phyloP scores from a whole-genome alignment of 2,888 invertebrate genomes.

The Caenorhabditis japonica region DNA sequence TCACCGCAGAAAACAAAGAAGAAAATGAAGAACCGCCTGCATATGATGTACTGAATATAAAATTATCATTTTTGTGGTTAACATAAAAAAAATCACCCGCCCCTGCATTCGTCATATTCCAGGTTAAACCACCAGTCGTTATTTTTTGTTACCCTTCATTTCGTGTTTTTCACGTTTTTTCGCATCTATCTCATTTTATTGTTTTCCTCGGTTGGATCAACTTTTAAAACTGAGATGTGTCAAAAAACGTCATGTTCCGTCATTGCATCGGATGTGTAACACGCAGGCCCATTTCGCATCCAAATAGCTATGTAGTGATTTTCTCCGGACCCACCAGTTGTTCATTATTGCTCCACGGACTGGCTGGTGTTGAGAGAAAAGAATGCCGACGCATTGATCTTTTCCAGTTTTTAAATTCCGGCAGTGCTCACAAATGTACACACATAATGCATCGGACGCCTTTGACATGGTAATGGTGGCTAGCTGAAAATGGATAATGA shows the following conservation, averaged over 20 bases:
- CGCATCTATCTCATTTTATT: no score
- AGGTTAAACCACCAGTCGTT: no score
- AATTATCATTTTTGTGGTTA: no score
- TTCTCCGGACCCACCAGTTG: constrained; percentile 49
- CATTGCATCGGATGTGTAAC: constrained; percentile 40
- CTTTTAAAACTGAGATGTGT: constrained; percentile 21
- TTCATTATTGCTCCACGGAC: constrained; percentile 40
- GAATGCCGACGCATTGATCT: constrained; percentile 6
- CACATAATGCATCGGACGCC: constrained; percentile 38
- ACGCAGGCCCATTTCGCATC: constrained; percentile 32
- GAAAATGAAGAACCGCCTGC: no score
- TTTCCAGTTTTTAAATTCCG: not conserved
- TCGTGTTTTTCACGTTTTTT: not conserved
- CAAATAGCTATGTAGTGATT: constrained; percentile 49
- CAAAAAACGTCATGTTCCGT: constrained; percentile 50
- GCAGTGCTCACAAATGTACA: constrained; percentile 35
- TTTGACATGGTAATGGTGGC: constrained; percentile 52
- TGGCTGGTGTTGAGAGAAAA: constrained; percentile 17
- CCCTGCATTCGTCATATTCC: no score
- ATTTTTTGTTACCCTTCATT: not conserved
- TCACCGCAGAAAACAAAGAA: no score
- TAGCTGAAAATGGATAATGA: no score
- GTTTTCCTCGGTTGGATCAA: no score
- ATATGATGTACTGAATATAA: no score
- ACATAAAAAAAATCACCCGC: no score